Conservation (phyloP, 2,113 vertebrate genomes). For the Osmerus eperlanus region DNA sequence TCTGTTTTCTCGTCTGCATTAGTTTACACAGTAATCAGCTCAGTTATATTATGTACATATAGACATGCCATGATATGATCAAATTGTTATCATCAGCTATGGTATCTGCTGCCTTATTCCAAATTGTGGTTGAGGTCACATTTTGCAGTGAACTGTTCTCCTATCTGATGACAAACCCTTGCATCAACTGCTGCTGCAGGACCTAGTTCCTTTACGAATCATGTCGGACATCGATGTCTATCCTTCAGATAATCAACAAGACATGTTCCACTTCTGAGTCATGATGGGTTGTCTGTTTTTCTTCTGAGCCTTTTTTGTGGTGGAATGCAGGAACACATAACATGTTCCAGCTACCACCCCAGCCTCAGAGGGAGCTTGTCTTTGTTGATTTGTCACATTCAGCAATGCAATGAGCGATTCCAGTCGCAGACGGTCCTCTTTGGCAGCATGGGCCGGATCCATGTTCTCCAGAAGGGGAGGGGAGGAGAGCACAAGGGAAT, state of each 20-base stretch:
- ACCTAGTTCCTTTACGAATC: background rate
- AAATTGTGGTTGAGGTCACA: background rate
- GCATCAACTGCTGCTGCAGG: background rate
- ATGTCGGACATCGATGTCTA: background rate
- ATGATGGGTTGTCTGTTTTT: background rate
- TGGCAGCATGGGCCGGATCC: slow-evolving; percentile 24
- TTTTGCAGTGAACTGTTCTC: too few relatives aligned
- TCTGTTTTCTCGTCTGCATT: background rate
- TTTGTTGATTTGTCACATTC: slow-evolving; percentile 54
- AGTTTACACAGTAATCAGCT: too few relatives aligned
- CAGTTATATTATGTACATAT: too few relatives aligned
- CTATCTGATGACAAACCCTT: background rate
- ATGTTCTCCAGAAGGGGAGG: slow-evolving; percentile 17
- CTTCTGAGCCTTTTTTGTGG: background rate
- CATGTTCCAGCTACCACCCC: slow-evolving; percentile 1
- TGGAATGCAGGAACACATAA: background rate
- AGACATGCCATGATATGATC: too few relatives aligned
- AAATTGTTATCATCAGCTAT: too few relatives aligned
- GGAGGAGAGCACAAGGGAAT: slow-evolving; percentile 12
- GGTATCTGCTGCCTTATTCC: too few relatives aligned
- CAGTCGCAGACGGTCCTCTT: slow-evolving; percentile 38
- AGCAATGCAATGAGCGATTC: slow-evolving; percentile 46
- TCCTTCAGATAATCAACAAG: background rate
- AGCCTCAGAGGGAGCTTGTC: slow-evolving; percentile 18
- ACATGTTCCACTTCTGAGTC: slow-evolving; percentile 4